Evolutionary conservation across 2,888 invertebrate genomes (phyloP), one percentile per base, ranked within the genome.

Genomic region (Dryocosmus kuriphilus): DNA sequence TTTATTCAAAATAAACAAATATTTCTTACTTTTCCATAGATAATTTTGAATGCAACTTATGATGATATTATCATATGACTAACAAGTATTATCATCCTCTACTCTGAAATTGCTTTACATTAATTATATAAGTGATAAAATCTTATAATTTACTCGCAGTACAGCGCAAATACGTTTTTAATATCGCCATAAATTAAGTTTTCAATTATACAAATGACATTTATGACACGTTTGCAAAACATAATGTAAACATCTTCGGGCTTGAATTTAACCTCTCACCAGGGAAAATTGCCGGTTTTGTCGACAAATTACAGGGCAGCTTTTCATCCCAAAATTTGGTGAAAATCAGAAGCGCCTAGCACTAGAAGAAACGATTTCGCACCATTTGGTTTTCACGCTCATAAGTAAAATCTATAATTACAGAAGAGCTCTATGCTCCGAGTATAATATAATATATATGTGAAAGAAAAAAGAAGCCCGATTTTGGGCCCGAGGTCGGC

Each of bases 131-230:
- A 71, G 51, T 55, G 30, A 71, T 71, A 71, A 71, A 71, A 55
- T 71, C 30, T 32, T 51, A 71, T 71, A 71, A 71, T 71, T 71
- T 71, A 71, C 32, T 55, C 51, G 30, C 22, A 2, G n/a, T 32
- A 51, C 11, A 71, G 32, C 71, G n/a, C 55, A 55, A 71, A 71
- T 46, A 71, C 51, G 51, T 7, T 55, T 71, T 71, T 51, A 71
- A 55, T 71, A 55, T 55, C 11, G 51, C 51, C 71, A 22, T 71
- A 71, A 71, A 71, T 71, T 71, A 19, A 30, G 30, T 71, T 71
- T 71, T n/a, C 71, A 71, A 71, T 71, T 55, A 71, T n/a, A 51
- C 71, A 71, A 71, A 71, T 51, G 71, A 71, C 71, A 71, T 71
- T 71, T 71, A 71, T 71, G 71, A 55, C 51, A 71, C 51, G 51